Base-by-base conservation (phyloP, 2,888 invertebrate genomes). In the Anagyrus pseudococci region DNA sequence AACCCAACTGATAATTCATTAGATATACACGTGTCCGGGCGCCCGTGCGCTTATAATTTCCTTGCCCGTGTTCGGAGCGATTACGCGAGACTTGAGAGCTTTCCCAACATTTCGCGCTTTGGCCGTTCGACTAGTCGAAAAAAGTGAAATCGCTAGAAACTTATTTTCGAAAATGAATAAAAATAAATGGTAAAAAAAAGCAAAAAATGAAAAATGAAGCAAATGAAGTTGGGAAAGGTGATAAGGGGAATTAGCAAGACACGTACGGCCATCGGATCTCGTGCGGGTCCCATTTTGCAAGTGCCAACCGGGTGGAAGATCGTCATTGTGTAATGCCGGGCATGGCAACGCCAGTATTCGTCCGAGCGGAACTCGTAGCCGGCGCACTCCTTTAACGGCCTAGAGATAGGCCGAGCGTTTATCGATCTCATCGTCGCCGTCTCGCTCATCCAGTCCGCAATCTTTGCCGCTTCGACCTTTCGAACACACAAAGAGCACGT, bases 221-320 rank as follows among this genome's bases (percentile, higher is more conserved):
- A n/a, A n/a, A 15, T 26, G 17, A n/a, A 29, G 41, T 1, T 23
- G 10, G 4, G 10, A 23, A 22, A 48, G 25, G n/a, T 22, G 22
- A n/a, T 17, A 44, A 47, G 7, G 17, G 10, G 15, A 43, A 19
- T 19, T 6, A 15, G n/a, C 15, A n/a, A 2, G 19, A 48, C 59
- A 66, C 66, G 2, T 46, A 93, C 93, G 1, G 89, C 87, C 48
- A 81, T 76, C 1, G 82, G 82, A 70, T 87, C 87, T 23, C 82
- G 75, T 0, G 78, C 75, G 0, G 89, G 88, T 0, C 91, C 92
- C 92, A 93, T 93, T 75, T 92, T 91, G 66, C 90, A 89, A 0
- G 93, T 93, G 2, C 93, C 91, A 1, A 88, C 88, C 0, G 92
- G 92, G 78, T 93, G 93, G 77, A 92, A 93, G 68, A 93, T 90